Conservation (phyloP, 1,140 invertebrate species). For the Fragariocoptes setiger region DNA sequence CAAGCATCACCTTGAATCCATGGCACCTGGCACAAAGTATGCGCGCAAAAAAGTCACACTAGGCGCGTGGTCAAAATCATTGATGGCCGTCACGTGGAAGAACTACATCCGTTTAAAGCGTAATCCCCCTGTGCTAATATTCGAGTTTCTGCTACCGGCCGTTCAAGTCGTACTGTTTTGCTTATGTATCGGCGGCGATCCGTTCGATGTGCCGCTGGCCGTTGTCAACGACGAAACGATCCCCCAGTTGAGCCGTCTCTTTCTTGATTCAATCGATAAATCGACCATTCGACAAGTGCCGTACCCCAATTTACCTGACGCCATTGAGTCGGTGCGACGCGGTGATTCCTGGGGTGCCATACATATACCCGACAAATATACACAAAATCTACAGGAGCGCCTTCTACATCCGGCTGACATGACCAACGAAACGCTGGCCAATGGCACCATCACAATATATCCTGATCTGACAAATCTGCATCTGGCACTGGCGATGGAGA, state of each 20-base stretch:
- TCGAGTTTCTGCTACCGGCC: conserved; percentile 63
- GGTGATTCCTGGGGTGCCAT: background rate
- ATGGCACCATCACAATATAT: conserved; percentile 24
- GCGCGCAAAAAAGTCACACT: background rate
- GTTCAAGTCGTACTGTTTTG: conserved; percentile 77
- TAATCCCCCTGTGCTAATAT: conserved; percentile 31
- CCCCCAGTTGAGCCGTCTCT: conserved; percentile 6
- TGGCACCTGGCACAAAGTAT: background rate
- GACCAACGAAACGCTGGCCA: conserved; percentile 39
- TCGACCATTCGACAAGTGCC: conserved; percentile 6
- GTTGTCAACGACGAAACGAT: conserved; percentile 44
- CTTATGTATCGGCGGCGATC: conserved; percentile 60
- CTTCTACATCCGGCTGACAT: conserved; percentile 23
- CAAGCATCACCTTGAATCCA: background rate
- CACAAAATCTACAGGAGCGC: background rate
- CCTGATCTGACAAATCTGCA: conserved; percentile 4
- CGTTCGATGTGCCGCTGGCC: conserved; percentile 42
- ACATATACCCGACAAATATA: background rate
- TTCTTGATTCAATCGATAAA: conserved; percentile 8
- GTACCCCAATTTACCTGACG: background rate
- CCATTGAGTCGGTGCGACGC: background rate
- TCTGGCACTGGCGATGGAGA: conserved; percentile 6
- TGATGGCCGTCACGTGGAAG: conserved; percentile 7
- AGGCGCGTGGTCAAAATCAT: background rate
- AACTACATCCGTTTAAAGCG: conserved; percentile 8